Evolutionary conservation across 2,888 invertebrate genomes (phyloP), one percentile per base, ranked within the genome.

Genomic region (Tribolium freemani): DNA sequence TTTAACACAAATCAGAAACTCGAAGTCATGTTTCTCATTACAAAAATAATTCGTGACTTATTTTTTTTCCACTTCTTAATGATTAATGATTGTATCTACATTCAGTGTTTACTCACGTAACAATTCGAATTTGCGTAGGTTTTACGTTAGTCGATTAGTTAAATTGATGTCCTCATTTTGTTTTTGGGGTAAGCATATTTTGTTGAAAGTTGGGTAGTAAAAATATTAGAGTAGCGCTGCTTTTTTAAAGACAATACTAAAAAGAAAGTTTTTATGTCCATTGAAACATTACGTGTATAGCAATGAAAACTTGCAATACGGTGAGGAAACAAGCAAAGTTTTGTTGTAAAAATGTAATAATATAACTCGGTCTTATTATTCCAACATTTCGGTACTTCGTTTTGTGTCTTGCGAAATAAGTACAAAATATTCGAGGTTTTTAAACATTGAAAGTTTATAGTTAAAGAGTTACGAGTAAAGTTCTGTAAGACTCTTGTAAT

Each of bases 281-380:
- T 54, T 45, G 53, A 53, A 26, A 30, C 21, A 64, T 64, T 64
- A 64, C 64, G 64, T 64, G 54, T 64, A 44, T 64, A 10, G 64
- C 64, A 64, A 54, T 54, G 64, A 64, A 60, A 64, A 64, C 53
- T 64, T 53, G 64, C 51, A 54, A 64, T 54, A 64, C 53, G 21
- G 50, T 31, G 63, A 38, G 63, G 63, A 51, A 63, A 63, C 63
- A 64, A 54, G 64, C 64, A 44, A 54, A 64, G 53, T 64, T 64
- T 64, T 38, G 53, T 38, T 64, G 54, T 64, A 64, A 64, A 64
- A 64, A 54, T 64, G 64, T 64, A 64, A 64, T 64, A 64, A 64
- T 53, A 31, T 53, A 44, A 21, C 44, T 53, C 53, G 53, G 26
- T 21, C 20, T 30, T 50, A 51, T 63, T 53, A 58, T 54, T 53